phyloP scores from a whole-genome alignment of 2,888 invertebrate genomes.

The Halocaridina rubra region DNA sequence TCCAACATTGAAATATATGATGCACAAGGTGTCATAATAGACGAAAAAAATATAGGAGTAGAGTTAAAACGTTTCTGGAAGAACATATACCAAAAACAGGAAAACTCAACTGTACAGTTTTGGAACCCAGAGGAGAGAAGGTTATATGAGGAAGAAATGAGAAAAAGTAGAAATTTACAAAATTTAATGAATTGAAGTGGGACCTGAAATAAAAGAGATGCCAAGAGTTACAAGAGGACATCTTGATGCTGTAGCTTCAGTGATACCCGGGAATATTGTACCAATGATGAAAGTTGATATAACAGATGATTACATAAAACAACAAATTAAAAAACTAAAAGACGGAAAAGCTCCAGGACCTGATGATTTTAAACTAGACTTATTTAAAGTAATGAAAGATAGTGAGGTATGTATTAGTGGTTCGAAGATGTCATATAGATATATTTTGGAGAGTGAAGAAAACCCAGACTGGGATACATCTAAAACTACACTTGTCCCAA shows the following conservation, averaged over 20 bases:
- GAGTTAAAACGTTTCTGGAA: neutral
- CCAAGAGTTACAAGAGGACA: neutral
- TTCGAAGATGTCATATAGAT: no score
- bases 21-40: neutral
- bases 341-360: no score
- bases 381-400: no score
- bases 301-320: neutral
- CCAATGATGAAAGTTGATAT: no score
- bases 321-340: no score
- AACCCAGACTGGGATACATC: no score
- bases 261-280: neutral
- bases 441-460: no score
- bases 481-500: no score
- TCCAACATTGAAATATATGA: neutral
- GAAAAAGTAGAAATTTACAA: neutral
- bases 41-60: neutral
- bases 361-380: no score
- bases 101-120: neutral
- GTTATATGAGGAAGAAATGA: no score
- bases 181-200: neutral
- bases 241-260: neutral
- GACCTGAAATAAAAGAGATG: neutral
- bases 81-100: neutral
- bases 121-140: neutral
- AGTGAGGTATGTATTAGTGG: no score